Base-by-base conservation (phyloP, 1,140 invertebrate species). In the Musca domestica region DNA sequence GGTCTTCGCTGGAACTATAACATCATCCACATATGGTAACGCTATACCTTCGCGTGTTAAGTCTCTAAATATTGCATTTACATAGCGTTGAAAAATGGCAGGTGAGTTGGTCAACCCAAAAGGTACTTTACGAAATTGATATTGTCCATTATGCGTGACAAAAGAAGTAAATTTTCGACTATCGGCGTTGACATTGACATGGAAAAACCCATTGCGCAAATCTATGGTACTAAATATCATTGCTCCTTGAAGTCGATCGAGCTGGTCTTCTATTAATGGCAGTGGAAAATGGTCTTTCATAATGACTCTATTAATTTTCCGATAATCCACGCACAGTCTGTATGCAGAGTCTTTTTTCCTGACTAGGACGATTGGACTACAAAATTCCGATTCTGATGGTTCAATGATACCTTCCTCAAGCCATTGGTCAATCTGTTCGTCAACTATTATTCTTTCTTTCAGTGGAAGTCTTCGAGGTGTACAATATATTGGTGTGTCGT, bases 331-430 rank as follows among this genome's bases (percentile, higher is more conserved):
- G 64, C 72, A 74, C 7, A 74, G 46, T 48, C 65, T 10, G 46
- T 23, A 17, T 41, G 46, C 51, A 52, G 54, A 20, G 51, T 70
- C 58, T 70, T 73, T 67, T 74, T 74, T 64, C 66, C 71, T 63
- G 12, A 70, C 72, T n/a, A 76, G 52, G 14, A 74, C 72, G 0
- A 76, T 47, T 30, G 68, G 71, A 58, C 73, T 74, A 15, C 65
- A 27, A 67, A 67, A 72, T 48, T 71, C 71, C 14, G 69, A 76
- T 48, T 25, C 69, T 66, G 69, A 72, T 20, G 66, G 68, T 48
- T 66, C 23, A 22, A 77, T 72, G 2, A 77, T 70, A 3, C 69
- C 71, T 6, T 72, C 63, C 4, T 72, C 20, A n/a, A 74, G 58
- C 74, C 75, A 76, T 65, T 73, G 68, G 12, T 70, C 27, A 7